These are phyloP conservation scores for Bettongia penicillata DNA, from an alignment of 2,113 vertebrate species.

Conservation along the genomic window DNA sequence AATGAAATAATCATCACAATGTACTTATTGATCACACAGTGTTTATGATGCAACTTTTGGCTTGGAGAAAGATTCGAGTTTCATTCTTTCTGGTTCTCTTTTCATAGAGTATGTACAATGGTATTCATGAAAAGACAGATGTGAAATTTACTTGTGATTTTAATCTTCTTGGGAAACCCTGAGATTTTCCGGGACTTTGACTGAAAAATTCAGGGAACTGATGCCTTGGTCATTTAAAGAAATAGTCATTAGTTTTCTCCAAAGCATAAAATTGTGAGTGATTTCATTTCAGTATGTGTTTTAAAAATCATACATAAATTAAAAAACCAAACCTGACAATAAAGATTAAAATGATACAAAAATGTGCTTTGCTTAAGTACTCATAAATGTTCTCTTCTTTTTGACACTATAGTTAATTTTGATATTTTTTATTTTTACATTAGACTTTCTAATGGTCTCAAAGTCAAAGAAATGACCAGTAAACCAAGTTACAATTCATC, in stretches of 20 bases:
- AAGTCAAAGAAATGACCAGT: background rate
- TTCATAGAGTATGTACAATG: conserved; percentile 56
- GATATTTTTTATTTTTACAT: conserved; percentile 19
- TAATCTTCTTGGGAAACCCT: conserved; percentile 6
- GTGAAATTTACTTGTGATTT: background rate
- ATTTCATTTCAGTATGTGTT: background rate
- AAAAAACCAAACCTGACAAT: background rate
- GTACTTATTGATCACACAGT: conserved; percentile 82
- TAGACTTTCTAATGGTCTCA: background rate
- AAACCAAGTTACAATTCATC: background rate
- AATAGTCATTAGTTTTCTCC: background rate
- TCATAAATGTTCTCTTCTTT: background rate
- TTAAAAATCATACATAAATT: background rate
- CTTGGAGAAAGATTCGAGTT: conserved; percentile 74
- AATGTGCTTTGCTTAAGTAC: background rate
- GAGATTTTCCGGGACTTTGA: background rate
- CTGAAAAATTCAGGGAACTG: background rate
- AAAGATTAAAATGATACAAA: background rate
- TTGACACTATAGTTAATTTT: background rate
- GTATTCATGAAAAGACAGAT: conserved; percentile 39
- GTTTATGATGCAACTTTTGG: conserved; percentile 78
- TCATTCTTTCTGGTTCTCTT: conserved; percentile 71
- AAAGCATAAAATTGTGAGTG: background rate
- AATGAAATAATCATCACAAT: conserved; percentile 76
- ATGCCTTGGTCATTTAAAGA: background rate